Evolutionary conservation across 2,888 invertebrate species (phyloP).

Genomic region (Tetranychus piercei): DNA sequence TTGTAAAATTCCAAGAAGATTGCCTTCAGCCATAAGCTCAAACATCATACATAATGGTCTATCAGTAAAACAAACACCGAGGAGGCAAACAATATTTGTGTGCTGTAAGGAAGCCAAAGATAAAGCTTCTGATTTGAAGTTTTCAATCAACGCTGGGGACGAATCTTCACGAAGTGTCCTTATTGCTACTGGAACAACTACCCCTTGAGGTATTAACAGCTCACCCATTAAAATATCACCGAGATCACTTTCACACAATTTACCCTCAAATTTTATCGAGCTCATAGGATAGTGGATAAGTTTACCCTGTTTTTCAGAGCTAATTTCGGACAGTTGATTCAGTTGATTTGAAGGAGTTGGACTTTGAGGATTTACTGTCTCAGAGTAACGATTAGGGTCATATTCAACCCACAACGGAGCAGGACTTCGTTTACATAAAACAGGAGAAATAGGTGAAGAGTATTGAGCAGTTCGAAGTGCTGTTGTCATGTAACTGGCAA

Average conservation of each 20-base stretch:
- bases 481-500: background rate
- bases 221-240: constrained; percentile 8
- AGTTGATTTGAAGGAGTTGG: background rate
- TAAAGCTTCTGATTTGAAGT: constrained; percentile 7
- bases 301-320: background rate
- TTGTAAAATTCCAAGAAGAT: background rate
- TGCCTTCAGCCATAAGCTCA: constrained; percentile 3
- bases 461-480: background rate
- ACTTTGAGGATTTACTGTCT: background rate
- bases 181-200: constrained; percentile 6
- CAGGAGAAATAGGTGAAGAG: constrained; percentile 10
- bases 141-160: background rate
- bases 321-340: background rate
- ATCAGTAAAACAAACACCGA: constrained; percentile 42
- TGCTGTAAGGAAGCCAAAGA: constrained; percentile 30
- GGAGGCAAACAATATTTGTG: constrained; percentile 52
- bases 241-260: constrained; percentile 10
- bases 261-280: background rate
- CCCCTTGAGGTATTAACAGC: constrained; percentile 9
- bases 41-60: constrained; percentile 57
- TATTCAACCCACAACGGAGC: background rate
- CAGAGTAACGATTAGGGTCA: background rate
- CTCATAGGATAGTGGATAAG: constrained; percentile 4
- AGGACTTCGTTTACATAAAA: constrained; percentile 29
- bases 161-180: constrained; percentile 2